Conservation (phyloP, 2,888 invertebrate genomes). For the Plutella xylostella region DNA sequence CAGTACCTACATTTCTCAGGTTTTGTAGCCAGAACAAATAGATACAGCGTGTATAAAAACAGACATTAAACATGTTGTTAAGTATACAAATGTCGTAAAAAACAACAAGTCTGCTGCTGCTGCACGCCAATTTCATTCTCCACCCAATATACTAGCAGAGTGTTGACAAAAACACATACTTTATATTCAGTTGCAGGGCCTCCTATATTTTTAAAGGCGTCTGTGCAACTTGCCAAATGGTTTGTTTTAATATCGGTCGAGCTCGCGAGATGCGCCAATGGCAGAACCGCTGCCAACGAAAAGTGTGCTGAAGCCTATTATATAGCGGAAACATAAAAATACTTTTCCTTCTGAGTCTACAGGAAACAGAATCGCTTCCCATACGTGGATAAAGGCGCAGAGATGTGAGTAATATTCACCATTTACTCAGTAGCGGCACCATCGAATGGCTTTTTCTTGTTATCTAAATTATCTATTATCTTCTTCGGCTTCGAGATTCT, state of each 20-base stretch:
- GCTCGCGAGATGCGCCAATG: slow-evolving; percentile 26
- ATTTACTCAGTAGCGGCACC: slow-evolving; percentile 33
- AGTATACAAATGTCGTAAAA: no score
- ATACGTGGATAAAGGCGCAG: slow-evolving; percentile 19
- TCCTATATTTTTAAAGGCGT: slow-evolving; percentile 30
- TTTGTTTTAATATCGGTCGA: slow-evolving; percentile 47
- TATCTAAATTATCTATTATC: slow-evolving; percentile 56
- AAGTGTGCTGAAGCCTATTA: slow-evolving; percentile 25
- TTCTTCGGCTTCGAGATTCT: slow-evolving; percentile 21
- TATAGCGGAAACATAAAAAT: slow-evolving; percentile 38
- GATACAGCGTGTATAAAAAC: no score
- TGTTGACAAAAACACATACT: slow-evolving; percentile 33
- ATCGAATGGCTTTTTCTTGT: slow-evolving; percentile 43
- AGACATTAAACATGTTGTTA: no score
- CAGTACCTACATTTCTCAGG: no score
- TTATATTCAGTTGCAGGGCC: slow-evolving; percentile 34
- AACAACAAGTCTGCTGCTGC: no score
- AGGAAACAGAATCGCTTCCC: slow-evolving; percentile 17
- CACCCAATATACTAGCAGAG: slow-evolving; percentile 13
- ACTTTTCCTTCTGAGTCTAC: slow-evolving; percentile 10
- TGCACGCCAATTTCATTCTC: background rate
- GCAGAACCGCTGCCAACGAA: slow-evolving; percentile 42
- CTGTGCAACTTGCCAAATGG: slow-evolving; percentile 52
- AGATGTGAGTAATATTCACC: slow-evolving; percentile 38
- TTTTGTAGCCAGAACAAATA: no score